Evolutionary conservation across 2,113 vertebrate species (phyloP), one percentile per base, ranked within the genome.

Genomic region (Orthonyx spaldingii): DNA sequence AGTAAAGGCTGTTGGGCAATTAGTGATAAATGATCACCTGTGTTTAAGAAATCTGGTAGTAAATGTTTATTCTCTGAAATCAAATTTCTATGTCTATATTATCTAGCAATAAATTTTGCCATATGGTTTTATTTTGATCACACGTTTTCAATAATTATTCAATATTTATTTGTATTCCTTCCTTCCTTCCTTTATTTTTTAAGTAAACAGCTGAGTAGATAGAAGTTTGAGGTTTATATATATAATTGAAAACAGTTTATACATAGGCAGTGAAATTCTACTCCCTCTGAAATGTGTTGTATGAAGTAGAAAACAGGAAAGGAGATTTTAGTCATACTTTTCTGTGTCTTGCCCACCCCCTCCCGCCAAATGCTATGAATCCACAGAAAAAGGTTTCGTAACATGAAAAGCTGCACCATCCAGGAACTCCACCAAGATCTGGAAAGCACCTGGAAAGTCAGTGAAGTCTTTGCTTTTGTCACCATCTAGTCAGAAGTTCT

Each of bases 391-490:
- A 68, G 0, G 6, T 13, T 57, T 80, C 61, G 1, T 26, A 47
- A 52, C 0, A 0, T 22, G 7, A 8, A 74, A 41, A 81, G 18
- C 6, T 81, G 23, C 27, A 10, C 1, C 7, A 52, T 32, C 24
- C 11, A 23, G 2, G 3, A 81, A 56, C 4, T 52, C 9, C 13
- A 44, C 15, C 20, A 28, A 47, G 19, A 39, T 44, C 16, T 30
- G 10, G 18, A 42, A 79, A 8, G 9, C 6, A 64, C 15, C 6
- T n/a, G 10, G 4, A 63, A 78, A 78, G 28, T 32, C 35, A 4
- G 0, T 24, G 7, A 90, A 59, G 60, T 30, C 14, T 9, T 82
- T 5, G 1, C 3, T 79, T 89, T 55, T 61, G 13, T 46, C 24
- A 74, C 7, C 8, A 30, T 16, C 5, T 78, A 28, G n/a, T 13